Evolutionary conservation across 1,140 invertebrate genomes (phyloP), one percentile per base, ranked within the genome.

Genomic region (Cataglyphis hispanica): DNA sequence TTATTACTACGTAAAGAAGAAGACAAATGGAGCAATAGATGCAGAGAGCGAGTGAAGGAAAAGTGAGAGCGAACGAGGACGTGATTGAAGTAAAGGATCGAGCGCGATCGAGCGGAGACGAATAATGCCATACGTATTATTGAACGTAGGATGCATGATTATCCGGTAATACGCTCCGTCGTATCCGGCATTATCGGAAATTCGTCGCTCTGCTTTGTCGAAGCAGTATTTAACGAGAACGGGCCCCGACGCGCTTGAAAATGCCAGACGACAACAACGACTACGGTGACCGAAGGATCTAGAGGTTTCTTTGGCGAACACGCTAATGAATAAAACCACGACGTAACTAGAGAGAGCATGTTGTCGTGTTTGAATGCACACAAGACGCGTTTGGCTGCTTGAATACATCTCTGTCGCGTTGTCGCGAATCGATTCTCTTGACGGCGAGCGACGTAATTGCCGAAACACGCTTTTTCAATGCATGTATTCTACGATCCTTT

Each of bases 101-200:
- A 89, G 86, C 86, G 87, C 86, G 91, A 90, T 92, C 87, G 90
- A 91, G 87, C 89, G 75, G 86, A 91, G 78, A 86, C 89, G 91
- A 89, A 90, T 89, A 89, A 90, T 89, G 87, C 87, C 77, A 89
- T 46, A 46, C 80, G 83, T 89, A 89, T 91, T 90, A 90, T 89
- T 91, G 91, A 89, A 83, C 87, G 83, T 77, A 85, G 88, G 88
- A 91, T 90, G 88, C 89, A 92, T n/a, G n/a, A n/a, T 93, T 93
- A 93, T 92, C 92, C 92, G 87, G 87, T 91, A 93, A 93, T 92
- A 92, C 92, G 92, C 86, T 90, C 90, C 89, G 87, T 85, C 91
- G 92, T 90, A 90, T 93, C 92, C 89, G 90, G 89, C 89, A 91
- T 93, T 93, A 93, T 93, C 92, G 93, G 92, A 93, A 93, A 93